Evolutionary conservation across 2,888 invertebrate species (phyloP).

Genomic region (Cephalotes varians): DNA sequence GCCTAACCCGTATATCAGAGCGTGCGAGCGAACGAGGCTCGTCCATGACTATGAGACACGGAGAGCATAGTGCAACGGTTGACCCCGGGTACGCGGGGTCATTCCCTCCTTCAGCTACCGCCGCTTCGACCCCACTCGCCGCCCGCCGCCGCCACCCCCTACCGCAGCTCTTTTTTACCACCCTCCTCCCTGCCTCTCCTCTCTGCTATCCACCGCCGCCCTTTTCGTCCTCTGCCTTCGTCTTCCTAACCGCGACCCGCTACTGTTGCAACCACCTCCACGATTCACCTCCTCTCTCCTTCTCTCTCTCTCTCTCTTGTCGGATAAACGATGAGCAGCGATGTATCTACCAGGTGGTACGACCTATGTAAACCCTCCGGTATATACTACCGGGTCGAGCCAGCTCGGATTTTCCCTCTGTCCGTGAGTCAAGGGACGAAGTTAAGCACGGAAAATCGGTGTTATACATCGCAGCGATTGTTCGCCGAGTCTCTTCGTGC

Average conservation of each 20-base stretch:
- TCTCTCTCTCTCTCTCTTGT: constrained; percentile 54
- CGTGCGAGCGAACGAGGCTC: constrained; percentile 53
- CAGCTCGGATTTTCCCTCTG: constrained; percentile 60
- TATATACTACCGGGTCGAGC: constrained; percentile 58
- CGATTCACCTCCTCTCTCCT: constrained; percentile 65
- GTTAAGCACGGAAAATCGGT: constrained; percentile 21
- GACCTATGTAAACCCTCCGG: constrained; percentile 74
- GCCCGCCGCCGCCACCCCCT: constrained; percentile 50
- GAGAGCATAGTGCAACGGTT: constrained; percentile 80
- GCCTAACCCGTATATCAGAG: constrained; percentile 60
- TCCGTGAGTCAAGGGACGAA: constrained; percentile 40
- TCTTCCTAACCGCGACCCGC: constrained; percentile 60
- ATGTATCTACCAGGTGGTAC: constrained; percentile 74
- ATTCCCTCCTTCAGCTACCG: constrained; percentile 81
- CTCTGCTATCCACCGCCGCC: constrained; percentile 38
- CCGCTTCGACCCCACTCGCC: constrained; percentile 60
- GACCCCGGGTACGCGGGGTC: constrained; percentile 82
- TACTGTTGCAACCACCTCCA: constrained; percentile 70
- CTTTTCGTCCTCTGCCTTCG: constrained; percentile 48
- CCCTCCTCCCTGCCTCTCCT: neutral
- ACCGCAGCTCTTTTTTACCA: constrained; percentile 44
- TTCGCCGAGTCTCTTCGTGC: constrained; percentile 12
- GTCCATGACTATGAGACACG: constrained; percentile 63
- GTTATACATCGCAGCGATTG: constrained; percentile 10
- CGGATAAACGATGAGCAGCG: constrained; percentile 73